Evolutionary conservation across 2,797 vertebrate species (phyloP), one percentile per base, ranked within the genome.

Genomic region (Acanthurus lineatus): DNA sequence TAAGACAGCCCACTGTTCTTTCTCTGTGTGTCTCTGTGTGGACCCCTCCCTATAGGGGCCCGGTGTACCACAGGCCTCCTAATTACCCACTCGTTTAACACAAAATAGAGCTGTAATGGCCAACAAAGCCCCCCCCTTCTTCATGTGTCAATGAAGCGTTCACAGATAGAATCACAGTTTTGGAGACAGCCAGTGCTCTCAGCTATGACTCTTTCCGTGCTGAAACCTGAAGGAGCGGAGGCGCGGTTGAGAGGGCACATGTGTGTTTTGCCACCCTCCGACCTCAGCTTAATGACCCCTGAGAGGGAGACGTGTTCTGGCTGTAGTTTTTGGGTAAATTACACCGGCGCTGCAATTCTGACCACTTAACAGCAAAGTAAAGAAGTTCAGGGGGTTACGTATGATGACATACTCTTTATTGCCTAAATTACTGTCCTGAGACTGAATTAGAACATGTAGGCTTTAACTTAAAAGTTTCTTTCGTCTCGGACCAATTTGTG

Each of bases 81-180:
- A 95, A 95, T 94, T 92, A 93, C 88, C 83, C 84, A 87, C 90
- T 92, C 87, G 86, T 95, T 94, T 95, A 93, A 92, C 93, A 92
- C 92, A 90, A 93, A 94, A 93, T 93, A 88, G 88, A 92, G 89
- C 83, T 88, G 90, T 93, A 95, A 94, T 94, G 92, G 91, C 85
- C 66, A 66, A 89, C 89, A 86, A 92, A 92, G 87, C 85, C 79
- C 82, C 78, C 83, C 85, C 70, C 60, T 68, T 68, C 71, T 77
- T 15, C 68, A 90, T 90, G 91, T 91, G 91, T 93, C 89, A 92
- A 93, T 91, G 92, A 93, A 92, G 91, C 86, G 87, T 91, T 93
- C 88, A 89, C 78, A 89, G 93, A 94, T 93, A 94, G 91, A 92
- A 92, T 92, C 92, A 66, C 86, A 49, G 83, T 53, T 69, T 51